phyloP scores from a whole-genome alignment of 2,888 invertebrate genomes.

The Atethmia centrago region DNA sequence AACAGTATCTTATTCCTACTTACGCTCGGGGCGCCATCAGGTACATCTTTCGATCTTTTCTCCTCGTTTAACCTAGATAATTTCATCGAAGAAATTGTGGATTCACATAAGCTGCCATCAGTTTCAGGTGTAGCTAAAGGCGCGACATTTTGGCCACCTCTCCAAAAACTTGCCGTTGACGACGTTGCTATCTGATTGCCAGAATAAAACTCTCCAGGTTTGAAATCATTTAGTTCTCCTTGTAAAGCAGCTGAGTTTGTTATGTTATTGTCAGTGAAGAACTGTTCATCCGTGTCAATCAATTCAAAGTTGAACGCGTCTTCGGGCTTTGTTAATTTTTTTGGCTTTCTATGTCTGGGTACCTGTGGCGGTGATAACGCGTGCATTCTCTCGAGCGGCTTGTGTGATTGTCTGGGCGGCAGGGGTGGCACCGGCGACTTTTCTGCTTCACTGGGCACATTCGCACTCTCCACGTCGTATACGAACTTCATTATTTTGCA shows the following conservation, averaged over 20 bases:
- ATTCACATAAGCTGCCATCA: conserved; percentile 91
- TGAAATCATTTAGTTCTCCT: conserved; percentile 85
- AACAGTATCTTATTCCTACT: conserved; percentile 91
- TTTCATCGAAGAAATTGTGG: conserved; percentile 89
- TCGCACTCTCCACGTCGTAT: conserved; percentile 88
- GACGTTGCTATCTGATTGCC: conserved; percentile 83
- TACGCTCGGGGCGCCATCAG: conserved; percentile 82
- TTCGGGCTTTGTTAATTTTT: conserved; percentile 92
- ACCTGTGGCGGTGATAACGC: conserved; percentile 93
- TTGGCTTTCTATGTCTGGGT: conserved; percentile 92
- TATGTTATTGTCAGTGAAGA: conserved; percentile 88
- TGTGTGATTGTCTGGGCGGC: conserved; percentile 93
- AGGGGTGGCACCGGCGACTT: conserved; percentile 93
- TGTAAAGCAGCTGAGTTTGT: conserved; percentile 85
- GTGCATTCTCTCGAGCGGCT: conserved; percentile 94
- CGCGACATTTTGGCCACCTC: conserved; percentile 86
- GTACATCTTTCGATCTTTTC: conserved; percentile 84
- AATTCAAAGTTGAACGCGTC: conserved; percentile 96
- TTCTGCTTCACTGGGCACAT: conserved; percentile 87
- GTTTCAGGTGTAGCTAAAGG: conserved; percentile 92
- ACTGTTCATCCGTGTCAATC: conserved; percentile 95
- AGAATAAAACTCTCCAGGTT: conserved; percentile 88
- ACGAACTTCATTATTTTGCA: conserved; percentile 90
- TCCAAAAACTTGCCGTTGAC: conserved; percentile 84
- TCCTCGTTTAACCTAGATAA: conserved; percentile 86